Conservation (phyloP, 1,140 invertebrate genomes). For the Bombus fervidus region DNA sequence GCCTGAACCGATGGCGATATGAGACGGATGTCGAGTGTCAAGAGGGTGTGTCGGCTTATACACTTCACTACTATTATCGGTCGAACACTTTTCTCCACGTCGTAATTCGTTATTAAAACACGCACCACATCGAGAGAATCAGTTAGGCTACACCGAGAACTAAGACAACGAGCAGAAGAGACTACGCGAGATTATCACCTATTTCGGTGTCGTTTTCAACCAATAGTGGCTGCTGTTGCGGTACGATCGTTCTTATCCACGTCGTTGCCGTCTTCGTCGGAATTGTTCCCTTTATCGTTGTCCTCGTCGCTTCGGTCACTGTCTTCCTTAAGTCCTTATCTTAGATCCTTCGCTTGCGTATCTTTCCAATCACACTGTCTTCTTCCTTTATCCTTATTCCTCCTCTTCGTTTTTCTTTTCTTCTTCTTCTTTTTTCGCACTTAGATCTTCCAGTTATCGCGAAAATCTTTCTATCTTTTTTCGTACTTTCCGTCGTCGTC, state of each 20-base stretch:
- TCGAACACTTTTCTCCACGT: conserved; percentile 62
- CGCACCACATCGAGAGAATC: conserved; percentile 45
- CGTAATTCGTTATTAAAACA: conserved; percentile 53
- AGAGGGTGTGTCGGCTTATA: conserved; percentile 76
- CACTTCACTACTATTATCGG: conserved; percentile 53
- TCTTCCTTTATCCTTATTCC: neutral
- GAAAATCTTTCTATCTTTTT: conserved; percentile 32
- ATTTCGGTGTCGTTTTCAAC: conserved; percentile 52
- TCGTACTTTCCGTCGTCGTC: conserved; percentile 35
- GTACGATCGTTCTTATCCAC: conserved; percentile 41
- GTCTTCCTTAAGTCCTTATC: conserved; percentile 10
- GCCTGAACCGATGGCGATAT: conserved; percentile 61
- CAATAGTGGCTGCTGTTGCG: conserved; percentile 45
- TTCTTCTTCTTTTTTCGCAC: neutral
- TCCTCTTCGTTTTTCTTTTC: neutral
- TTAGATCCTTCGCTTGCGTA: neutral
- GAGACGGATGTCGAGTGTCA: conserved; percentile 74
- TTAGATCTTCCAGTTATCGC: conserved; percentile 19
- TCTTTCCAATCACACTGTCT: neutral
- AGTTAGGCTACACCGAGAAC: conserved; percentile 13
- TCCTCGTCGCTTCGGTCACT: conserved; percentile 20
- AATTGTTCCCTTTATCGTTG: conserved; percentile 45
- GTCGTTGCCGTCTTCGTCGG: conserved; percentile 50
- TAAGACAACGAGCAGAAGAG: conserved; percentile 35
- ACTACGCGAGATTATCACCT: conserved; percentile 53